Conservation (phyloP, 2,888 invertebrate species). For the Meghimatium bilineatum region DNA sequence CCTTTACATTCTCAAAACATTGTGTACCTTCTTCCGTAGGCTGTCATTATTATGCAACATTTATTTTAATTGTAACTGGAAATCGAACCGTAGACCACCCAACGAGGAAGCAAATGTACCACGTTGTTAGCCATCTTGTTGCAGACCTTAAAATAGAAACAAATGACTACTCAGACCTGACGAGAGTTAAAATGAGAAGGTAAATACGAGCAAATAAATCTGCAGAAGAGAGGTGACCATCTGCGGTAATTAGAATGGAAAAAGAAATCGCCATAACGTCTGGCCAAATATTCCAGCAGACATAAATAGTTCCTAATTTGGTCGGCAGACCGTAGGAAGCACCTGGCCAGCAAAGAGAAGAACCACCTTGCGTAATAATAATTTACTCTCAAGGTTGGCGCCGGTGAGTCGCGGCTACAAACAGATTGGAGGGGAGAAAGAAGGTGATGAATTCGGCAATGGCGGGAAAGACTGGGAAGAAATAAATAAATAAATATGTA, state of each 20-base stretch:
- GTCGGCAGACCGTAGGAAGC: neutral
- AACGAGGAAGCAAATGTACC: no score
- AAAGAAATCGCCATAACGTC: no score
- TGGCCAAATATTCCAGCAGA: neutral
- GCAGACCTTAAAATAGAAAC: neutral
- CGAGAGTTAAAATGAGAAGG: no score
- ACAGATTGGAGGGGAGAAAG: neutral
- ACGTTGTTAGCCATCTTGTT: no score
- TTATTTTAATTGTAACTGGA: no score
- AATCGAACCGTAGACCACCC: no score
- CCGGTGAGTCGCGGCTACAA: neutral
- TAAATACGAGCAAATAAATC: no score
- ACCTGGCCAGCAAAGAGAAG: constrained; percentile 26
- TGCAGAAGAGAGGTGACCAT: no score
- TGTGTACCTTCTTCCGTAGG: no score
- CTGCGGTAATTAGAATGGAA: no score
- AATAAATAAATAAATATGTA: constrained; percentile 26
- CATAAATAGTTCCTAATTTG: neutral
- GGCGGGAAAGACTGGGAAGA: constrained; percentile 6
- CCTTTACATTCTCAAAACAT: no score
- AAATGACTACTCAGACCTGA: neutral
- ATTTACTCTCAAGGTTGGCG: constrained; percentile 20
- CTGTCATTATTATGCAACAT: no score
- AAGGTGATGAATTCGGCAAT: neutral
- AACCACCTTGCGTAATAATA: constrained; percentile 27